These are phyloP conservation scores for Melanophora roralis DNA, from an alignment of 2,888 invertebrate species.

Conservation along the genomic window DNA sequence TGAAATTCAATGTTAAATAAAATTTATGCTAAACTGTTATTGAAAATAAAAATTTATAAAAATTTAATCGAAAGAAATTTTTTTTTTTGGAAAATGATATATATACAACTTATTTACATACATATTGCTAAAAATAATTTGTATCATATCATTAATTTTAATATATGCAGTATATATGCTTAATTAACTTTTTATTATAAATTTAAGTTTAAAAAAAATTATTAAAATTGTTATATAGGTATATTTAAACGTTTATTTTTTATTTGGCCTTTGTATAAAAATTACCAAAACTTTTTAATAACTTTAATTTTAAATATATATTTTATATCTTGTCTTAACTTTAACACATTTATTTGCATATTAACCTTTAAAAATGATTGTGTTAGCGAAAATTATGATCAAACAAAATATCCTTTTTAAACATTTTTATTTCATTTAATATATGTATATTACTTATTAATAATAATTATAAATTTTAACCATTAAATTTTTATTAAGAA, in stretches of 20 bases:
- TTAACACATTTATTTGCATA: neutral
- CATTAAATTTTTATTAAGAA: conserved; percentile 27
- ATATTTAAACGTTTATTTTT: neutral
- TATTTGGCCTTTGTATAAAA: conserved; percentile 13
- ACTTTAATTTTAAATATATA: neutral
- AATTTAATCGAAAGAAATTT: neutral
- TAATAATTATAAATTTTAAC: conserved; percentile 2
- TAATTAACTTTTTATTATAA: neutral
- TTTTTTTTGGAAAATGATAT: too few species aligned
- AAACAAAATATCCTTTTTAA: conserved; percentile 12
- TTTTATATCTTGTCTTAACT: neutral
- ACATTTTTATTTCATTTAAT: conserved; percentile 31
- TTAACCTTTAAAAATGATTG: too few species aligned
- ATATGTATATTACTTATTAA: conserved; percentile 40
- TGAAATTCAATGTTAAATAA: conserved; percentile 16
- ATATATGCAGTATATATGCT: conserved; percentile 1
- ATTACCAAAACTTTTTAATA: neutral
- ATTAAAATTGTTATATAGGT: conserved; percentile 18
- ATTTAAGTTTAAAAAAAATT: neutral
- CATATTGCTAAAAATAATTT: too few species aligned
- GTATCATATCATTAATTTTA: conserved; percentile 49
- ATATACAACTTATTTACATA: too few species aligned
- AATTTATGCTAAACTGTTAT: conserved; percentile 15
- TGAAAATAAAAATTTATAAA: conserved; percentile 1
- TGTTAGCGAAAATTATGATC: too few species aligned